Evolutionary conservation across 2,113 vertebrate species (phyloP).

Genomic region (Ahaetulla prasina): DNA sequence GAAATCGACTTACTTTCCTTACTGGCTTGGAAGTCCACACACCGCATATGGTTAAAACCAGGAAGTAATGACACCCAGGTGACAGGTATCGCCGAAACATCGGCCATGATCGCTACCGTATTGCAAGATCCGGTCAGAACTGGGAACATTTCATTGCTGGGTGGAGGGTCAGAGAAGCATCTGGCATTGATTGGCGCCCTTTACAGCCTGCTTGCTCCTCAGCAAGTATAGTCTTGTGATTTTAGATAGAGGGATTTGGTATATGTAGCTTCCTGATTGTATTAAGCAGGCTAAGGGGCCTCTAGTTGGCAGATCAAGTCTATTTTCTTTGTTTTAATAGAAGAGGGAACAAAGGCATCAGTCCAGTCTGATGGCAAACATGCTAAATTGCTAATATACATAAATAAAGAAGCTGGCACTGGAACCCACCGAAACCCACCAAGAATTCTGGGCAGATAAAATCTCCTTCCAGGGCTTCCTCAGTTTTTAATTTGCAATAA

Average conservation of each 20-base stretch:
- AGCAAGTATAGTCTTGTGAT: background rate
- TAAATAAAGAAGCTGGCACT: background rate
- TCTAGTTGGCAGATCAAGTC: background rate
- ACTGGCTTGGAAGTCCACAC: no score
- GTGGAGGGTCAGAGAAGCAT: background rate
- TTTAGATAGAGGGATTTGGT: background rate
- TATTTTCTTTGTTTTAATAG: background rate
- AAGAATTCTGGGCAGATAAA: background rate
- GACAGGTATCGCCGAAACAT: no score
- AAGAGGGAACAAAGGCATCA: background rate
- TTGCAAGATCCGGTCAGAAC: no score
- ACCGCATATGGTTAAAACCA: no score
- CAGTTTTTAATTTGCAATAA: background rate
- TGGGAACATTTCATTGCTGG: no score
- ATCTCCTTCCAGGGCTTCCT: background rate
- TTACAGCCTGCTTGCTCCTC: background rate
- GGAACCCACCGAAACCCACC: background rate
- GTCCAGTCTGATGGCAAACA: background rate
- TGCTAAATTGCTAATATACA: background rate
- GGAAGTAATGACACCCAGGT: no score
- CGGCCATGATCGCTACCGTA: no score
- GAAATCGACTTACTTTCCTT: no score
- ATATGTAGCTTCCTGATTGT: background rate
- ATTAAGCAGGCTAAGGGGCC: background rate
- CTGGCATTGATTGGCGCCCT: background rate